These are phyloP conservation scores for Aurelia aurita DNA, from an alignment of 30 jellyfish, hydroid and myxozoan species.

Conservation along the genomic window DNA sequence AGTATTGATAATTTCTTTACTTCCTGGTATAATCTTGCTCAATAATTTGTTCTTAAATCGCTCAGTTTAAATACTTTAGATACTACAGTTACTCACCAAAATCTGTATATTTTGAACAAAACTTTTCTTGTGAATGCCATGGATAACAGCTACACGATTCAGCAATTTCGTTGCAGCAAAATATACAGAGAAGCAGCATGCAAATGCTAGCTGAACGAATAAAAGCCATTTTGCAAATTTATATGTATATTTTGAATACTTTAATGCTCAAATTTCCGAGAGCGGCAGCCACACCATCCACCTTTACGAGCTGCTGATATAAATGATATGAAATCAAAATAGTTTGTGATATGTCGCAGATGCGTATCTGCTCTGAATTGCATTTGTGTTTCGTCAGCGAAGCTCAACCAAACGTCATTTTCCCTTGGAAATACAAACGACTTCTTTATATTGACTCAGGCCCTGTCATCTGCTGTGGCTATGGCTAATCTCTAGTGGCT, in stretches of 20 bases:
- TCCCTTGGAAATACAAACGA: slow-evolving; percentile 32
- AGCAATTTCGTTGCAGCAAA: neutral
- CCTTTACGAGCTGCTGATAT: neutral
- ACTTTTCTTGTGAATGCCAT: slow-evolving; percentile 59
- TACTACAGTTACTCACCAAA: slow-evolving; percentile 29
- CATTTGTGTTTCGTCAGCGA: slow-evolving; percentile 12
- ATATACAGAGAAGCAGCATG: neutral
- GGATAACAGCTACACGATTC: slow-evolving; percentile 69
- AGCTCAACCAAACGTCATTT: slow-evolving; percentile 25
- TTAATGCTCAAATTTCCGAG: neutral
- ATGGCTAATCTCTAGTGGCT: slow-evolving; percentile 28
- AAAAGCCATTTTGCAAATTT: neutral
- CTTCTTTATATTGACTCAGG: slow-evolving; percentile 17
- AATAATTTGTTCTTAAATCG: no score
- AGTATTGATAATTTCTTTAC: no score
- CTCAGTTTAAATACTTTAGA: neutral
- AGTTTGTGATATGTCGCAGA: no score
- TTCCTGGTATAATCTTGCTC: no score
- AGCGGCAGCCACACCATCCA: neutral
- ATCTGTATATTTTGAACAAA: slow-evolving; percentile 54
- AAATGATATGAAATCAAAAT: no score
- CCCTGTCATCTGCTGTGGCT: slow-evolving; percentile 50
- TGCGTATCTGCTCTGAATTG: neutral
- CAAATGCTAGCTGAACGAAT: neutral
- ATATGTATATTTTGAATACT: neutral